Evolutionary conservation across 2,113 vertebrate genomes (phyloP).

Genomic region (Henicopernis longicauda): DNA sequence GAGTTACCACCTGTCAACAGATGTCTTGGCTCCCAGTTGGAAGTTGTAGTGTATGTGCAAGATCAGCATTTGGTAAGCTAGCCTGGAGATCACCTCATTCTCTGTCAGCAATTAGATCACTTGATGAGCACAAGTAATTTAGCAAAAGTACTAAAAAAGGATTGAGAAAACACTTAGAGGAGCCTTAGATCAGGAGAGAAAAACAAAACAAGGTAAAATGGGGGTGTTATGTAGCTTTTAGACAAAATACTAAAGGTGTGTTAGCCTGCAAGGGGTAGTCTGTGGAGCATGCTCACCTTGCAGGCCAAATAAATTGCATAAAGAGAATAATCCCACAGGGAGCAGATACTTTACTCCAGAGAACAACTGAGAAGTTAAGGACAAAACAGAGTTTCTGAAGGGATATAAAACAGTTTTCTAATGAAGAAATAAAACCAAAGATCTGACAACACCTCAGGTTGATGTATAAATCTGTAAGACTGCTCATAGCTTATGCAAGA

Average conservation of each 20-base stretch:
- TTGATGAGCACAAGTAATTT: slow-evolving; percentile 2
- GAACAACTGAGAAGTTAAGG: background rate
- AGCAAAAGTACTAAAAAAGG: background rate
- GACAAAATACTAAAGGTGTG: background rate
- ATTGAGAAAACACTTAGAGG: background rate
- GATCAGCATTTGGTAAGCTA: background rate
- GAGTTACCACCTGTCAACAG: slow-evolving; percentile 4
- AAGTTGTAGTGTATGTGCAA: background rate
- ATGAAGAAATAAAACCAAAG: background rate
- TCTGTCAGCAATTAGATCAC: background rate
- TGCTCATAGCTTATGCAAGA: background rate
- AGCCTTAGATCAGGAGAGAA: background rate
- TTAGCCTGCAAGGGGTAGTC: background rate
- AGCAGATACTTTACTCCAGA: background rate
- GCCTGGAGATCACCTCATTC: background rate
- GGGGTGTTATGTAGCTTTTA: background rate
- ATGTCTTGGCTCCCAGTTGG: background rate
- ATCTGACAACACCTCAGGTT: background rate
- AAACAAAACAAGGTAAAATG: background rate
- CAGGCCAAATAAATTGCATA: background rate
- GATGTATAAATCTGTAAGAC: background rate
- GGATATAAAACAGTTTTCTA: background rate
- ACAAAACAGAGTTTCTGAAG: background rate
- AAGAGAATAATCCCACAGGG: background rate
- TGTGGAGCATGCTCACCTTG: background rate